Conservation (phyloP, 2,797 vertebrate genomes). For the Lepidocolaptes lacrymiger region DNA sequence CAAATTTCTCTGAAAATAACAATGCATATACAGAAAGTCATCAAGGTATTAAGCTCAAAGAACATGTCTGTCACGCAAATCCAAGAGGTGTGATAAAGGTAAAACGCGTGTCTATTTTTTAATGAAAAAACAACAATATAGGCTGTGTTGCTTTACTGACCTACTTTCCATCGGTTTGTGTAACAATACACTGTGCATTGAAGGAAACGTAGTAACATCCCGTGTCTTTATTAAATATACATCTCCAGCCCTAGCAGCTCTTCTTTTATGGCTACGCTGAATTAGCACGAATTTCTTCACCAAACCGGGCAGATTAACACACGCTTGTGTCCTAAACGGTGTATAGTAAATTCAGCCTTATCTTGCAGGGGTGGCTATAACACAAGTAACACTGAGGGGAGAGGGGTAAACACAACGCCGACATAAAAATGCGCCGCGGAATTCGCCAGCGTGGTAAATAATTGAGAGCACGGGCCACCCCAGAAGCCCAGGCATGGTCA, state of each 20-base stretch:
- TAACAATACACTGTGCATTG: neutral
- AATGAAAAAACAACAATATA: neutral
- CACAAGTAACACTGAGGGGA: fast-evolving
- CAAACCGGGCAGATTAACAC: fast-evolving
- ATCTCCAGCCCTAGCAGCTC: neutral
- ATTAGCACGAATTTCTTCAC: neutral
- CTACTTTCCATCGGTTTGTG: conserved; percentile 42
- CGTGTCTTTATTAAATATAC: neutral
- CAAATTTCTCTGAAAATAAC: neutral
- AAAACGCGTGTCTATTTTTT: neutral
- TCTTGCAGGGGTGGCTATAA: neutral
- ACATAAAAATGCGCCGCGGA: neutral
- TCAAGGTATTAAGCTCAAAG: neutral
- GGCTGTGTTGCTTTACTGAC: neutral
- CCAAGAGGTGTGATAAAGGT: neutral
- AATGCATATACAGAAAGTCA: neutral
- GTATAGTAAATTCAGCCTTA: fast-evolving
- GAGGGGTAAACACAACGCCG: neutral
- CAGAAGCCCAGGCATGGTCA: neutral
- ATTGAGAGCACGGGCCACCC: neutral
- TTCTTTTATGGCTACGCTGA: neutral
- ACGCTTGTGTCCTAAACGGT: fast-evolving
- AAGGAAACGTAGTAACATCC: neutral
- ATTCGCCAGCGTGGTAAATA: neutral
- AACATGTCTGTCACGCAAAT: fast-evolving